phyloP scores from a whole-genome alignment of 2,113 vertebrate species.

The Channa maculata region DNA sequence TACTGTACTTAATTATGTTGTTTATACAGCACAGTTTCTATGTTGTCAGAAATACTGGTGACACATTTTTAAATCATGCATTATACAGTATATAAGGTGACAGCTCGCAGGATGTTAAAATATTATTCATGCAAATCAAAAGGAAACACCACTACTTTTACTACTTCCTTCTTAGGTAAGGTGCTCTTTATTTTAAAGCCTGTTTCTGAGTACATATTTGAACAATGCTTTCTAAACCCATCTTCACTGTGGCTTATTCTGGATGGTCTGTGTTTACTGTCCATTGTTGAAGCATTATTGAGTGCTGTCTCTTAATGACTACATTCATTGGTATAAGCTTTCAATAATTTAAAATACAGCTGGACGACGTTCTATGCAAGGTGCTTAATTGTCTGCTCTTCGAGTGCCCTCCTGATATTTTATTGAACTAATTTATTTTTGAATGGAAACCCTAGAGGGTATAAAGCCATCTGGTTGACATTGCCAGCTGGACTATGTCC shows the following conservation, averaged over 20 bases:
- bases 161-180: background rate
- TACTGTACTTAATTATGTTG: conserved; percentile 28
- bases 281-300: conserved; percentile 46
- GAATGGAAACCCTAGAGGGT: conserved; percentile 64
- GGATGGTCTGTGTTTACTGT: conserved; percentile 42
- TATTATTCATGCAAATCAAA: conserved; percentile 38
- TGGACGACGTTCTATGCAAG: conserved; percentile 46
- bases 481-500: conserved; percentile 69
- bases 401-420: conserved; percentile 64
- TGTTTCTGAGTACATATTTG: background rate
- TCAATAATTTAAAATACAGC: conserved; percentile 64
- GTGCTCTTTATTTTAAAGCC: background rate
- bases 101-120: conserved; percentile 20
- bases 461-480: conserved; percentile 70
- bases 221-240: background rate
- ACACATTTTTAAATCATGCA: conserved; percentile 18
- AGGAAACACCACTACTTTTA: conserved; percentile 9
- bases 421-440: conserved; percentile 72
- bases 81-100: conserved; percentile 22
- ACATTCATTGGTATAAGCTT: conserved; percentile 64
- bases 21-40: conserved; percentile 29
- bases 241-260: background rate
- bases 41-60: background rate
- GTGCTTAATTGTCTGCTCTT: conserved; percentile 71
- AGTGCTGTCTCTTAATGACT: conserved; percentile 57